These are phyloP conservation scores for Drosophila algonquin DNA, from an alignment of 2,888 invertebrate species.

Conservation along the genomic window DNA sequence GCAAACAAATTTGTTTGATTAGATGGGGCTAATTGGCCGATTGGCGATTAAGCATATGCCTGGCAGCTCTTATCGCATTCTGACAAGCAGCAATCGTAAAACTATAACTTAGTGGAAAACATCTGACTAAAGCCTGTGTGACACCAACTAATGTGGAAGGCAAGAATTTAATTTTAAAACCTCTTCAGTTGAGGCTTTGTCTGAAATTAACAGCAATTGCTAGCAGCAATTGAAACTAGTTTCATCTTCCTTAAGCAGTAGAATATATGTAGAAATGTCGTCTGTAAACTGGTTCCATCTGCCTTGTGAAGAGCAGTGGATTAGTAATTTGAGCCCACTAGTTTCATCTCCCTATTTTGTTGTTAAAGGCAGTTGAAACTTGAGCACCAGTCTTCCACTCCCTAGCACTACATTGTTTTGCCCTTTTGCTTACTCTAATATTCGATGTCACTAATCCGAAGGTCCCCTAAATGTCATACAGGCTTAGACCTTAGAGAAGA, in stretches of 20 bases:
- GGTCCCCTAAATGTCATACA: not conserved
- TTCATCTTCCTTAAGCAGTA: not conserved
- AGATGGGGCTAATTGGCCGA: slow-evolving; percentile 11
- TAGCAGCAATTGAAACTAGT: not conserved
- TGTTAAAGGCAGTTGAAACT: not conserved
- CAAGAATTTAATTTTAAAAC: not conserved
- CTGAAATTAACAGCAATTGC: not conserved
- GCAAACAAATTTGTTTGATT: slow-evolving; percentile 10
- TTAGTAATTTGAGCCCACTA: not conserved
- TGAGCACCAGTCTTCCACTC: not conserved
- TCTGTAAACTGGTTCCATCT: not conserved
- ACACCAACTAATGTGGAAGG: not conserved
- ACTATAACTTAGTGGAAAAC: not conserved
- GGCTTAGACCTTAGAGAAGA: not conserved
- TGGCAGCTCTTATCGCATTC: slow-evolving; percentile 17
- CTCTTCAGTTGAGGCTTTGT: not conserved
- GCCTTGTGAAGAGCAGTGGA: not conserved
- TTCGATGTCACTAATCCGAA: not conserved
- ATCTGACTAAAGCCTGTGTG: not conserved
- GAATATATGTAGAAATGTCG: no score
- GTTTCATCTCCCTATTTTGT: not conserved
- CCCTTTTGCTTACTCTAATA: not conserved
- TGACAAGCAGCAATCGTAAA: not conserved
- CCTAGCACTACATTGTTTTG: no score
- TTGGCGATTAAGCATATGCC: slow-evolving; percentile 17